phyloP scores from a whole-genome alignment of 2,113 vertebrate species.

The Alethe castanea region DNA sequence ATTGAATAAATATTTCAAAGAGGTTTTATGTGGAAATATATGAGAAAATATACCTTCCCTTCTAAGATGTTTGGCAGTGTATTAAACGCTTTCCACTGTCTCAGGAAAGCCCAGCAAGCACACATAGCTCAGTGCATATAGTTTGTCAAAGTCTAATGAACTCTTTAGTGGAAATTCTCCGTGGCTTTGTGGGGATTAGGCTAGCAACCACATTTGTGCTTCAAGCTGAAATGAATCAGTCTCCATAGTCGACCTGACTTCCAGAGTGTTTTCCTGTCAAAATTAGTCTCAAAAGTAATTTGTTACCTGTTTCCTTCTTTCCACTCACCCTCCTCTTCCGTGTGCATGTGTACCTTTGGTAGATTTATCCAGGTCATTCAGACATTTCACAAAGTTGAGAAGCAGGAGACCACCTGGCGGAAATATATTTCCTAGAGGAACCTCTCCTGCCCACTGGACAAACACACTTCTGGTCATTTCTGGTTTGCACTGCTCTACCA shows the following conservation, averaged over 20 bases:
- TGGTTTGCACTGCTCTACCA: fast-evolving
- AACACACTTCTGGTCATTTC: not conserved
- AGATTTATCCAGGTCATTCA: not conserved
- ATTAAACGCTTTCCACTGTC: constrained; percentile 4
- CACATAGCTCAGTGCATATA: not conserved
- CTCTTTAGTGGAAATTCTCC: not conserved
- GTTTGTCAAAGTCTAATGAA: constrained; percentile 38
- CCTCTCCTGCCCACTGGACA: not conserved
- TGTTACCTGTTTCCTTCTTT: not conserved
- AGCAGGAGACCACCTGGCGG: not conserved
- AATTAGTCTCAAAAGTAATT: not conserved
- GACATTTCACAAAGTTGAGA: not conserved
- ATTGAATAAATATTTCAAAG: not conserved
- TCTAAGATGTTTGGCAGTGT: not conserved
- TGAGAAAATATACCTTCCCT: not conserved
- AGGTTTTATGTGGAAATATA: not conserved
- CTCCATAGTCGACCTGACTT: not conserved
- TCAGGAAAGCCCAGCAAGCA: not conserved
- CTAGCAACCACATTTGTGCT: constrained; percentile 9
- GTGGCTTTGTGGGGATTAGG: constrained; percentile 35
- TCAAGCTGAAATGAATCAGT: constrained; percentile 19
- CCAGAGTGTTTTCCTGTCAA: not conserved
- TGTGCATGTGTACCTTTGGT: not conserved
- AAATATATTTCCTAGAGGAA: not conserved
- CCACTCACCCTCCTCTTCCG: not conserved